phyloP scores from a whole-genome alignment of 2,797 vertebrate genomes.

The Macrochelys suwanniensis region DNA sequence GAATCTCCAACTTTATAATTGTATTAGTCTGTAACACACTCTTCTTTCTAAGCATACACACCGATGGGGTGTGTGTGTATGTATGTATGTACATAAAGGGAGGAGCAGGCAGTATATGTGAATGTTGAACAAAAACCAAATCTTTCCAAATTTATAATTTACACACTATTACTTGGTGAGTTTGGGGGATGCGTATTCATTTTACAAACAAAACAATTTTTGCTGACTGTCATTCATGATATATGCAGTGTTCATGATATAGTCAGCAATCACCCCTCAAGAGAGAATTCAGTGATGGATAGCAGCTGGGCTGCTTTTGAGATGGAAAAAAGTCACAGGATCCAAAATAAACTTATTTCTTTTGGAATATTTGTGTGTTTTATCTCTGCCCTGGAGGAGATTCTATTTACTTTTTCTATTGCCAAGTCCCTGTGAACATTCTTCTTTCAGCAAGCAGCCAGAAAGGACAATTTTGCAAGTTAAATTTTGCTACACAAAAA shows the following conservation, averaged over 20 bases:
- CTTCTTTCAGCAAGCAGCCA: not conserved
- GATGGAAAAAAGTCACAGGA: not conserved
- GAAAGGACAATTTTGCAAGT: accelerated
- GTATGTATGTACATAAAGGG: not conserved
- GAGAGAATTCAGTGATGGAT: not conserved
- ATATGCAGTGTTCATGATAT: not conserved
- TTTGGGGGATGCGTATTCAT: not conserved
- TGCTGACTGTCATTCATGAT: not conserved
- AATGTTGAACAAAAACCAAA: not conserved
- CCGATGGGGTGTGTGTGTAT: not conserved
- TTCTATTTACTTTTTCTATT: not conserved
- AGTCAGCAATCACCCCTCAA: not conserved
- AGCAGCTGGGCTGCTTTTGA: not conserved
- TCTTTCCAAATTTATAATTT: not conserved
- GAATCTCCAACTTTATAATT: not conserved
- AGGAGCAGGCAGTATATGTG: not conserved
- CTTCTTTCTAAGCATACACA: accelerated
- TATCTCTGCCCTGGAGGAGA: not conserved
- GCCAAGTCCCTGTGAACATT: not conserved
- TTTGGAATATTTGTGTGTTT: not conserved
- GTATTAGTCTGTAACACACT: not conserved
- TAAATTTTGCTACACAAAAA: not conserved
- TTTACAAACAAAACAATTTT: not conserved
- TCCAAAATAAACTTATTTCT: not conserved
- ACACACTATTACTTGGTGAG: not conserved